A percentile compares a stretch with the other conserved stretches of the same genome.
phyloP scores from a whole-genome alignment of 2,113 vertebrate genomes.

The Tragelaphus strepsiceros region DNA sequence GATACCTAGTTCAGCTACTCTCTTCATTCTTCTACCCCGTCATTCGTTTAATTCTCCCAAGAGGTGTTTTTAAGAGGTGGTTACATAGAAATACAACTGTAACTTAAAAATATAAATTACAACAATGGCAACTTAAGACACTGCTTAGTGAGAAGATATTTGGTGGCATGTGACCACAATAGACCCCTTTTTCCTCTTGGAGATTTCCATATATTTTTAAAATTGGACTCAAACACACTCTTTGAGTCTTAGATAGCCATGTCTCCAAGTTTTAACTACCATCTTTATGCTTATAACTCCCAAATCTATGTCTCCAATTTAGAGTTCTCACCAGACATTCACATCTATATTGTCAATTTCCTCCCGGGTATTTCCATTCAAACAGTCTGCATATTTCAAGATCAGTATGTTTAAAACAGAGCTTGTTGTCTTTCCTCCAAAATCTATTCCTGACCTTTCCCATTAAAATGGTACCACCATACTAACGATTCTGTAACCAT shows the following conservation, averaged over 20 bases:
- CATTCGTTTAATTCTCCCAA: not conserved
- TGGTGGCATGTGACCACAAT: not conserved
- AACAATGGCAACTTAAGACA: not conserved
- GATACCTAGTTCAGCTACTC: not conserved
- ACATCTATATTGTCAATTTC: not conserved
- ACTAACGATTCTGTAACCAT: not conserved
- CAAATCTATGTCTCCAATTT: not conserved
- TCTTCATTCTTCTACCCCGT: slow-evolving; percentile 12
- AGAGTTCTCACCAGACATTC: not conserved
- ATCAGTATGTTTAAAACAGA: not conserved
- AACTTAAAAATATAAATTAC: slow-evolving; percentile 36
- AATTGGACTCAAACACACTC: not conserved
- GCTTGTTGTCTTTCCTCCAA: not conserved
- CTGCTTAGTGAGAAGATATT: slow-evolving; percentile 15
- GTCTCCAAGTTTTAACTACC: not conserved
- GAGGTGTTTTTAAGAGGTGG: slow-evolving; percentile 12
- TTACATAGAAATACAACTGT: slow-evolving; percentile 35
- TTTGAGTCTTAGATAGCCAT: not conserved
- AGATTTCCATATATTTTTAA: not conserved
- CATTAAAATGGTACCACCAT: slow-evolving; percentile 4
- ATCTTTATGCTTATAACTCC: not conserved
- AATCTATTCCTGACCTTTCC: not conserved
- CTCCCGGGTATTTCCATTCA: not conserved
- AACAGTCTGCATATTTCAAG: not conserved
- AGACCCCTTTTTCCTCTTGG: not conserved